phyloP scores from a whole-genome alignment of 2,113 vertebrate species.

The Numida meleagris region DNA sequence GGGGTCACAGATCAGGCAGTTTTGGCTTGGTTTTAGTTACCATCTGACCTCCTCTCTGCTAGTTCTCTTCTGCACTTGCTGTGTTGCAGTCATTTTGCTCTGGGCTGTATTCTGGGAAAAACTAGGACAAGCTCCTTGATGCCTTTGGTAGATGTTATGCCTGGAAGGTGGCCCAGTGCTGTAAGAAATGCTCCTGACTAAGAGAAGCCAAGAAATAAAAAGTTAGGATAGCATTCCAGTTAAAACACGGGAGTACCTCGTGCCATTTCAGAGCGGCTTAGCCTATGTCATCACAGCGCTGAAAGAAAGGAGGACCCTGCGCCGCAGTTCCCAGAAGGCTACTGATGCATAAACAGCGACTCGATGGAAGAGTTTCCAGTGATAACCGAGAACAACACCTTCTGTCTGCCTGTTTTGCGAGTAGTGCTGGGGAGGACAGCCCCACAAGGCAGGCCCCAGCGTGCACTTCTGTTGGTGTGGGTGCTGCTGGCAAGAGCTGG shows the following conservation, averaged over 20 bases:
- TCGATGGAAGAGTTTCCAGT: not conserved
- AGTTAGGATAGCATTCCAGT: not conserved
- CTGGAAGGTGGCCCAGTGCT: constrained; percentile 61
- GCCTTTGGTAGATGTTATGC: constrained; percentile 57
- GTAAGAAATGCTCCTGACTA: constrained; percentile 48
- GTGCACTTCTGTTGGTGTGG: not conserved
- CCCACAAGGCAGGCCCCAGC: not conserved
- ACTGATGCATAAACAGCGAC: not conserved
- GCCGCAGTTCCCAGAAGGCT: not conserved
- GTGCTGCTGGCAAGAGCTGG: not conserved
- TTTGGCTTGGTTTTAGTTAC: constrained; percentile 37
- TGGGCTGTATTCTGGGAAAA: constrained; percentile 60
- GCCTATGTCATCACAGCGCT: not conserved
- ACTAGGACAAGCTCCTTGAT: constrained; percentile 27
- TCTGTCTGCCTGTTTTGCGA: not conserved
- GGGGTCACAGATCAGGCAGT: not conserved
- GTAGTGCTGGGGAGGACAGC: not conserved
- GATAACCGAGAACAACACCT: not conserved
- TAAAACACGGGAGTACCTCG: constrained; percentile 36
- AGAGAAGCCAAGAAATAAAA: constrained; percentile 44
- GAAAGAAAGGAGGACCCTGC: not conserved
- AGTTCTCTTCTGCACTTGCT: constrained; percentile 31
- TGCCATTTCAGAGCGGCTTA: not conserved
- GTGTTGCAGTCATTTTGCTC: constrained; percentile 8
- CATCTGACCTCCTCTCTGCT: not conserved